Conservation (phyloP, 2,888 invertebrate species). For the Odontocerum albicorne region DNA sequence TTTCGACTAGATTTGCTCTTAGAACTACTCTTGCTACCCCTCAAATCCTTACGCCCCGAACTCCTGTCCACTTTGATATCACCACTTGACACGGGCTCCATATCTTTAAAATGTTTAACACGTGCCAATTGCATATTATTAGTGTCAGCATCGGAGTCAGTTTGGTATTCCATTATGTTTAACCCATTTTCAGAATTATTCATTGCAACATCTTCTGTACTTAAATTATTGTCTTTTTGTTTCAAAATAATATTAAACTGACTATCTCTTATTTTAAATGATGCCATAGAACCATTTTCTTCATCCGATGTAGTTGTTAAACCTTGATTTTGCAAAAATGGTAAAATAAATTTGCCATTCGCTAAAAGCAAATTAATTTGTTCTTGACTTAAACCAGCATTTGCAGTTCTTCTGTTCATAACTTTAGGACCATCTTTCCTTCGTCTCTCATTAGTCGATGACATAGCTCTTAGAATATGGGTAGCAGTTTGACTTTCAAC, state of each 20-base stretch:
- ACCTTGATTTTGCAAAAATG: conserved; percentile 48
- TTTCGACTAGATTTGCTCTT: conserved; percentile 45
- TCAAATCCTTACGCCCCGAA: conserved; percentile 26
- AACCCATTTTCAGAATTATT: conserved; percentile 22
- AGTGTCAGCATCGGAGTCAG: conserved; percentile 31
- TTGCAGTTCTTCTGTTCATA: conserved; percentile 42
- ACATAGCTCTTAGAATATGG: conserved; percentile 62
- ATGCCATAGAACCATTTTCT: conserved; percentile 44
- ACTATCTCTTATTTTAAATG: conserved; percentile 47
- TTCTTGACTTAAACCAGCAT: conserved; percentile 40
- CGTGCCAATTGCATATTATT: conserved; percentile 19
- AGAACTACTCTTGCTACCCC: conserved; percentile 40
- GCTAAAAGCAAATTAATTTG: conserved; percentile 41
- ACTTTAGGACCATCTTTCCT: conserved; percentile 6
- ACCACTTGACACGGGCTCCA: conserved; percentile 22
- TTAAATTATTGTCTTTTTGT: conserved; percentile 26
- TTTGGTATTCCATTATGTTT: conserved; percentile 29
- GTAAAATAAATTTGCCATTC: conserved; percentile 46
- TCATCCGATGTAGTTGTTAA: conserved; percentile 48
- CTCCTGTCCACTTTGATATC: conserved; percentile 17
- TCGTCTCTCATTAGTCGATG: conserved; percentile 25
- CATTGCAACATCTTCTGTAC: conserved; percentile 19
- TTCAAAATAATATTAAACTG: conserved; percentile 45
- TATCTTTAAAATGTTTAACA: conserved; percentile 16
- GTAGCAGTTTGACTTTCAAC: conserved; percentile 77